Percentiles rank a stretch among this genome's conserved stretches.
phyloP scores from a whole-genome alignment of 2,113 vertebrate genomes.

The Dolichotis patagonum region DNA sequence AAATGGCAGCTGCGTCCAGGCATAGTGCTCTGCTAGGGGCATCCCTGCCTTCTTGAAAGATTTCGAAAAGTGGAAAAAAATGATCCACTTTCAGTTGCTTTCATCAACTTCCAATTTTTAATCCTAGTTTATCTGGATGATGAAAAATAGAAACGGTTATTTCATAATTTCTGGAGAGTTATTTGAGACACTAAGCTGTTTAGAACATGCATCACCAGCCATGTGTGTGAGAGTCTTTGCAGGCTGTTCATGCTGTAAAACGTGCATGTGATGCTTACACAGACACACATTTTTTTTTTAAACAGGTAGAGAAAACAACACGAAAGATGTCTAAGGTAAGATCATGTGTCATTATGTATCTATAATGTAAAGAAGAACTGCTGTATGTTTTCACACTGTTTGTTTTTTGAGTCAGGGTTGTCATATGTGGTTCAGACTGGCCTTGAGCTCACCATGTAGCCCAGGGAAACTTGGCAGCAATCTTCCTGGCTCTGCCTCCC shows the following conservation, averaged over 20 bases:
- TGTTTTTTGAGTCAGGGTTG: background rate
- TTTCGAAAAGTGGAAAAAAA: background rate
- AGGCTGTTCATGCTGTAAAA: conserved; percentile 33
- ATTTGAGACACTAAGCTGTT: conserved; percentile 33
- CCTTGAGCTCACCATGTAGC: no score
- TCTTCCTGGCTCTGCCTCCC: background rate
- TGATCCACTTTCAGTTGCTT: background rate
- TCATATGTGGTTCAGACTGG: background rate
- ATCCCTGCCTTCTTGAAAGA: background rate
- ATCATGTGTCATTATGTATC: background rate
- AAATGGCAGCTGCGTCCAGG: background rate
- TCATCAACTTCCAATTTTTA: background rate
- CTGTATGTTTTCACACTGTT: background rate
- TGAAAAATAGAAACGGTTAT: background rate
- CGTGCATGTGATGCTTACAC: fast-evolving
- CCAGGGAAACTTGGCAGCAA: background rate
- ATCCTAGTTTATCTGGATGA: background rate
- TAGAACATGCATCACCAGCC: background rate
- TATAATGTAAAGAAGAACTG: background rate
- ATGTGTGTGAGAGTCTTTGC: background rate
- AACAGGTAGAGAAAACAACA: conserved; percentile 75
- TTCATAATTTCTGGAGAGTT: background rate
- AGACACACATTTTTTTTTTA: background rate
- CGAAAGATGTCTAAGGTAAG: conserved; percentile 89
- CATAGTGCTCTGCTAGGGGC: fast-evolving